phyloP scores from a whole-genome alignment of 2,888 invertebrate species.

The Stenchaetothrips biformis region DNA sequence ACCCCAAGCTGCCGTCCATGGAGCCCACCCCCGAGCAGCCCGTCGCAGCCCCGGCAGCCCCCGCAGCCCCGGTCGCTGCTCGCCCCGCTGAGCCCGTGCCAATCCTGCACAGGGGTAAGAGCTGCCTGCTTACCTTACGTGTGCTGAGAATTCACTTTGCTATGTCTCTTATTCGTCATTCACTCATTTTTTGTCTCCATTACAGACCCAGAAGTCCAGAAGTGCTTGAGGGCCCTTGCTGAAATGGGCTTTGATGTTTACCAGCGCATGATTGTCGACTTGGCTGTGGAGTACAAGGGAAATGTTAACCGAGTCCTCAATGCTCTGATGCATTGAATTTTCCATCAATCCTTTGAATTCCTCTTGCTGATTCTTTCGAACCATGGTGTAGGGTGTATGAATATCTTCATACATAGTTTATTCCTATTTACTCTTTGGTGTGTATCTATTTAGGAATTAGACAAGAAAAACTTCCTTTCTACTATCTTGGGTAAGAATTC shows the following conservation, averaged over 20 bases:
- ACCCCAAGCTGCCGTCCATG: neutral
- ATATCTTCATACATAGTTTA: neutral
- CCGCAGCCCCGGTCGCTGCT: conserved; percentile 58
- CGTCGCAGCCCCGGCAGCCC: conserved; percentile 45
- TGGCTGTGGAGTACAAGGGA: neutral
- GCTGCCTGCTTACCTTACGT: conserved; percentile 48
- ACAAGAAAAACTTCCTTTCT: too few relatives aligned
- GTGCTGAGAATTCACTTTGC: conserved; percentile 35
- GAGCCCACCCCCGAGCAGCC: neutral
- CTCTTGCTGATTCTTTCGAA: neutral
- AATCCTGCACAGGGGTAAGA: conserved; percentile 43
- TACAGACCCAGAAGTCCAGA: neutral
- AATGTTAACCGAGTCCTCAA: conserved; percentile 5
- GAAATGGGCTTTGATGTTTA: neutral
- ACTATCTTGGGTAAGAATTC: too few relatives aligned
- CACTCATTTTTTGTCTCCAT: neutral
- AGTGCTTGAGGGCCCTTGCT: neutral
- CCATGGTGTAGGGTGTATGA: neutral
- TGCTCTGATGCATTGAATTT: neutral
- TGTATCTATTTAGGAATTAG: neutral
- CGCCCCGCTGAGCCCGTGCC: conserved; percentile 55
- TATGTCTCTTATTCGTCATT: neutral
- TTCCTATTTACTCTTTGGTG: neutral
- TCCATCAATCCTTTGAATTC: too few relatives aligned
- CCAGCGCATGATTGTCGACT: neutral